phyloP scores from a whole-genome alignment of 2,888 invertebrate genomes.

The Bruchidius siliquastri region DNA sequence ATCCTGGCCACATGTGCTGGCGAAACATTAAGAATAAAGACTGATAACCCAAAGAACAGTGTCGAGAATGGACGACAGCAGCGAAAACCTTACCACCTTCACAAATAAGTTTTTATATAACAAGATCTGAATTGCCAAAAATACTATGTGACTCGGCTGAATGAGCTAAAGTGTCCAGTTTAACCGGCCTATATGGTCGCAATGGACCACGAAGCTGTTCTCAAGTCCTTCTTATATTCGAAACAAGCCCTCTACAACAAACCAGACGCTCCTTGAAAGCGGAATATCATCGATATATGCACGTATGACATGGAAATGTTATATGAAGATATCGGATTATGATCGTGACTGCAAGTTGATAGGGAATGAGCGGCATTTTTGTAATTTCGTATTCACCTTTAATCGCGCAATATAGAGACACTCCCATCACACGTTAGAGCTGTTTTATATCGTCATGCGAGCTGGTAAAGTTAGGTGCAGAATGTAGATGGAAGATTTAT shows the following conservation, averaged over 20 bases:
- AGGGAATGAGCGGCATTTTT: neutral
- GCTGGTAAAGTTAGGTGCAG: neutral
- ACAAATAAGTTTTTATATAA: no score
- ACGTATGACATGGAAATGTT: neutral
- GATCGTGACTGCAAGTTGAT: neutral
- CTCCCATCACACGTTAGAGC: neutral
- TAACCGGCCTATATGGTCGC: neutral
- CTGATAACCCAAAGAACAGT: no score
- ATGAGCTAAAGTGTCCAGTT: no score
- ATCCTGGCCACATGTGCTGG: no score
- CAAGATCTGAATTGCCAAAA: no score
- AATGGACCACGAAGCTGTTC: neutral
- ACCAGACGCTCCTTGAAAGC: conserved; percentile 19
- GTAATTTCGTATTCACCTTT: neutral
- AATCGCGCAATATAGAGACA: neutral
- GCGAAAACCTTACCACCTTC: no score
- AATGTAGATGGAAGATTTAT: neutral
- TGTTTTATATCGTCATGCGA: neutral
- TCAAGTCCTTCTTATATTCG: neutral
- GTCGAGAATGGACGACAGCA: no score
- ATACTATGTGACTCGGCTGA: no score
- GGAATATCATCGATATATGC: conserved; percentile 3
- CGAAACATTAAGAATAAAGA: no score
- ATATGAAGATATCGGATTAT: neutral
- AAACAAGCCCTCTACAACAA: conserved; percentile 10